Evolutionary conservation across 2,113 vertebrate genomes (phyloP).

Genomic region (Chamaetylas fuelleborni): DNA sequence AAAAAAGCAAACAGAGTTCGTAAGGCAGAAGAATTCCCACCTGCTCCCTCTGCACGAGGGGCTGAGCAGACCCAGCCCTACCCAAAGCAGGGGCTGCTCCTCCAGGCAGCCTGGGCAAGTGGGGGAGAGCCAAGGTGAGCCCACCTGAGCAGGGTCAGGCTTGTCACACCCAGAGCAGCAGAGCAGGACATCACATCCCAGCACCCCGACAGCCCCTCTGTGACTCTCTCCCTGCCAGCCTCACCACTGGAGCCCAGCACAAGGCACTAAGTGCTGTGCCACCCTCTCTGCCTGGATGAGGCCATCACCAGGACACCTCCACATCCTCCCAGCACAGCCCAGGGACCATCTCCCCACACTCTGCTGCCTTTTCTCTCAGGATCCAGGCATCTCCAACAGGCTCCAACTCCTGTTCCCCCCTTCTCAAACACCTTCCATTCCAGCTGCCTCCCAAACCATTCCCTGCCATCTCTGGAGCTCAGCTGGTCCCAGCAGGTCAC

Average conservation of each 20-base stretch:
- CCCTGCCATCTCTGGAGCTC: not conserved
- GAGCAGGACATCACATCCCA: not conserved
- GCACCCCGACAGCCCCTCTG: not conserved
- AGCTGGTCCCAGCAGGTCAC: not conserved
- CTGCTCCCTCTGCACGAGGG: not conserved
- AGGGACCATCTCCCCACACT: no score
- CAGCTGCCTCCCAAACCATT: not conserved
- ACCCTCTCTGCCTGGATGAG: not conserved
- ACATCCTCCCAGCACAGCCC: not conserved
- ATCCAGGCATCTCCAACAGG: not conserved
- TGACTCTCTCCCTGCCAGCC: not conserved
- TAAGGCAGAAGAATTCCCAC: not conserved
- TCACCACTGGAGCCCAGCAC: not conserved
- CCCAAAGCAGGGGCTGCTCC: not conserved
- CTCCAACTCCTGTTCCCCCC: not conserved
- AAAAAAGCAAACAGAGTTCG: not conserved
- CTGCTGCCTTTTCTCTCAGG: not conserved
- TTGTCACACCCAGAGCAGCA: not conserved
- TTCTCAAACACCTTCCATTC: rapidly evolving
- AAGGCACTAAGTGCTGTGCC: not conserved
- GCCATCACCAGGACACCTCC: not conserved
- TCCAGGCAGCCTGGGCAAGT: not conserved
- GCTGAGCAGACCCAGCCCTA: not conserved
- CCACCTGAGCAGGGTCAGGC: not conserved
- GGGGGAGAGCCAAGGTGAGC: not conserved